Evolutionary conservation across 2,797 vertebrate genomes (phyloP).

Genomic region (Alectoris magna): DNA sequence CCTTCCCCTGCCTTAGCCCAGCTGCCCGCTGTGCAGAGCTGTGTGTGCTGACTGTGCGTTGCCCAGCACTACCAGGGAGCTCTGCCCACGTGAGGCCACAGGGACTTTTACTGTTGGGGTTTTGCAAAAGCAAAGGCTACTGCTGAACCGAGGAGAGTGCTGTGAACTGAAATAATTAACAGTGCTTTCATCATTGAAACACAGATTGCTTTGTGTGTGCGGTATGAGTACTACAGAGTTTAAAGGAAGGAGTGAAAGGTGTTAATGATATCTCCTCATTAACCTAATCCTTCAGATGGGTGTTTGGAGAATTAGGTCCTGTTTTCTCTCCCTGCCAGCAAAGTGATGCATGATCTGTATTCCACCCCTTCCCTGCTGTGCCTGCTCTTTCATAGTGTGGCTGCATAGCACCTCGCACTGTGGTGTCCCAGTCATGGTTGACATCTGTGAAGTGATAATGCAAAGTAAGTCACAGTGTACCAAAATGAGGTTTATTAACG

Average conservation of each 20-base stretch:
- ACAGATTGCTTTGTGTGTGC: not conserved
- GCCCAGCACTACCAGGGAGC: constrained; percentile 23
- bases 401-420: not conserved
- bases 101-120: not conserved
- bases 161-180: constrained; percentile 9
- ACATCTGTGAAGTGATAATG: not conserved
- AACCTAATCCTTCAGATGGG: not conserved
- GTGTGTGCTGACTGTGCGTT: constrained; percentile 35
- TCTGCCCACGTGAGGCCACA: constrained; percentile 24
- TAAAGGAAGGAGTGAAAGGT: not conserved
- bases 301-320: not conserved
- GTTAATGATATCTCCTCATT: not conserved
- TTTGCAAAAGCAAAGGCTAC: constrained; percentile 9
- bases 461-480: not conserved
- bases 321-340: not conserved
- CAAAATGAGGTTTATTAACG: not conserved
- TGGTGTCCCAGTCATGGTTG: not conserved
- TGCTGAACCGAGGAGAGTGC: not conserved
- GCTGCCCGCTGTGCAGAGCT: constrained; percentile 43
- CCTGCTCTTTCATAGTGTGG: not conserved
- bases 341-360: not conserved
- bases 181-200: not conserved
- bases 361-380: not conserved
- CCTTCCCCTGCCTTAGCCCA: constrained; percentile 43
- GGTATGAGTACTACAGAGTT: not conserved